Evolutionary conservation across 2,888 invertebrate genomes (phyloP), one percentile per base, ranked within the genome.

Genomic region (Altica lythri): DNA sequence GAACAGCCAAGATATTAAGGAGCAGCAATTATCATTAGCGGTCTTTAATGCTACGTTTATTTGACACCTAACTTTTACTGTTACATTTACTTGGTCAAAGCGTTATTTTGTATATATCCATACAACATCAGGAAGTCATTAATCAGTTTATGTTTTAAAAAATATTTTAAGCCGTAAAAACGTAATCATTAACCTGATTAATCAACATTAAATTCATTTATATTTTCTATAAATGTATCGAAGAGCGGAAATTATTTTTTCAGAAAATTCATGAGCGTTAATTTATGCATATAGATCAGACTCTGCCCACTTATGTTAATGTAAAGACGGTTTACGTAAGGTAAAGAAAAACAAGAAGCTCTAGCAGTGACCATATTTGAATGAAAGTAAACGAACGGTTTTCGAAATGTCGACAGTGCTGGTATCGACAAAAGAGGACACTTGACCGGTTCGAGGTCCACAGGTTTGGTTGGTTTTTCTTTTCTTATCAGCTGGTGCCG

Each of bases 301-400:
- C 34, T 46, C 40, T 32, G 34, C 46, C 53, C 45, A 46, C 46
- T 38, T 46, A 53, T 46, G 46, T 46, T 46, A 38, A 53, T 52
- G 16, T 30, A 16, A 38, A 53, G 52, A 52, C 13, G 40, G 40
- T 53, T 46, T 46, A 53, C 44, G 46, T 34, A 52, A 52, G 47
- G 17, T 12, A 47, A 37, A 37, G 27, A 38, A 14, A 48, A 37
- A 40, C 27, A 22, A 37, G 47, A 37, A 47, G 27, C 25, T 45
- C 16, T 45, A 27, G 37, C 25, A 34, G 37, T 56, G 56, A 53
- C 47, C 59, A 52, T 59, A 56, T 53, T 56, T 51, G 55, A 54
- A 56, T 53, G 59, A 55, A 53, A 45, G 59, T 53, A 53, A 53
- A 30, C 27, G 48, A 51, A 56, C 54, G 44, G 51, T 53, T 52